Evolutionary conservation across 2,888 invertebrate genomes (phyloP).

Genomic region (Atethmia centrago): DNA sequence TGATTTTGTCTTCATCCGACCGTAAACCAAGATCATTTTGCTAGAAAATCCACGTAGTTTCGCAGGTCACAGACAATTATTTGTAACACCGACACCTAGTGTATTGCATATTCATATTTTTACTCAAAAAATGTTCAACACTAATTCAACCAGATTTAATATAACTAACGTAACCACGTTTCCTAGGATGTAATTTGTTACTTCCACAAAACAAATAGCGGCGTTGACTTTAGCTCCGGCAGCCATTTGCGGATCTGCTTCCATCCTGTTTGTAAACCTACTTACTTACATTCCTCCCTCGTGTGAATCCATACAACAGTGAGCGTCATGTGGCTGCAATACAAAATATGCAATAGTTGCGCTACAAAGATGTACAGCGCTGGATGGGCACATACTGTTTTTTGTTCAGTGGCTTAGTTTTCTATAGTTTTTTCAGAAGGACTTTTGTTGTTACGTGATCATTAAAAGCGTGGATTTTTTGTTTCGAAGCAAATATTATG

Average conservation of each 20-base stretch:
- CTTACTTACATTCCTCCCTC: slow-evolving; percentile 73
- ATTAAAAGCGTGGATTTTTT: not conserved
- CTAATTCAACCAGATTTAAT: slow-evolving; percentile 63
- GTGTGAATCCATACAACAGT: slow-evolving; percentile 69
- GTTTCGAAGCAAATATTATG: not conserved
- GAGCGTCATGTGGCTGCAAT: slow-evolving; percentile 60
- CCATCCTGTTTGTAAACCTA: slow-evolving; percentile 73
- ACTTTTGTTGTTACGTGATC: not conserved
- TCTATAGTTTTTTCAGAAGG: not conserved
- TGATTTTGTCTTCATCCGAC: not conserved
- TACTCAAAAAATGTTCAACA: not conserved
- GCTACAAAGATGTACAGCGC: slow-evolving; percentile 51
- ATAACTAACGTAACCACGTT: slow-evolving; percentile 68
- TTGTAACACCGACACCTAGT: not conserved
- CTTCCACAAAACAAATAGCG: slow-evolving; percentile 70
- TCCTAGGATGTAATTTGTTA: slow-evolving; percentile 72
- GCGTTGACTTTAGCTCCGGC: slow-evolving; percentile 71
- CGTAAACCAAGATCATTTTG: not conserved
- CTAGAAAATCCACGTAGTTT: not conserved
- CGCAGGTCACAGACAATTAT: not conserved
- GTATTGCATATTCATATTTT: slow-evolving; percentile 13
- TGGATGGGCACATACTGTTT: slow-evolving; percentile 13
- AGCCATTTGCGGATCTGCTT: slow-evolving; percentile 73
- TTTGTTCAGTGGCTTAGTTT: slow-evolving; percentile 31
- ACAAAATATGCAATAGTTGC: slow-evolving; percentile 61